Percentiles rank a stretch among this genome's conserved stretches.
Conservation (phyloP, 2,888 invertebrate genomes). For the Cylloceria caligata region DNA sequence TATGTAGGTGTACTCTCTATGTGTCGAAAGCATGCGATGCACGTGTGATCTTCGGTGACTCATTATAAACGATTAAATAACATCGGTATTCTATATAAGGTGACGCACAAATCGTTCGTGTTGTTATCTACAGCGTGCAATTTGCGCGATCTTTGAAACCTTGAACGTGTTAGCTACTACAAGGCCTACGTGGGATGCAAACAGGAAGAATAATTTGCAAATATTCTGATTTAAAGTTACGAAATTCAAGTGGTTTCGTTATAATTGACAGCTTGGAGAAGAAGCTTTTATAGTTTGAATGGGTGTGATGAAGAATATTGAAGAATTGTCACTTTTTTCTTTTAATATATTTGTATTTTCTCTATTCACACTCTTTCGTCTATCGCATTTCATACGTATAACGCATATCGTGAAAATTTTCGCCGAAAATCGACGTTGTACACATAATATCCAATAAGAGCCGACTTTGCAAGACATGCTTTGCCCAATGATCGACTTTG, state of each 20-base stretch:
- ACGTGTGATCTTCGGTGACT: constrained; percentile 54
- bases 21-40: background rate
- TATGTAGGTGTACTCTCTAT: background rate
- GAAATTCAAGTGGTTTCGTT: background rate
- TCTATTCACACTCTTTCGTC: too few relatives aligned
- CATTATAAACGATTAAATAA: constrained; percentile 52
- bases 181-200: constrained; percentile 19
- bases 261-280: background rate
- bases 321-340: too few relatives aligned
- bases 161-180: constrained; percentile 23
- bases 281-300: background rate
- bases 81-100: constrained; percentile 59
- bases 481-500: too few relatives aligned
- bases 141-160: constrained; percentile 50
- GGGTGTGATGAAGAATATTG: background rate
- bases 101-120: constrained; percentile 30
- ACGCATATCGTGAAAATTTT: too few relatives aligned
- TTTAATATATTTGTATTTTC: too few relatives aligned
- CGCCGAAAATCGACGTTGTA: too few relatives aligned
- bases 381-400: too few relatives aligned
- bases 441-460: too few relatives aligned
- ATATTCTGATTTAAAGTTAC: background rate
- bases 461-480: too few relatives aligned
- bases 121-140: constrained; percentile 46
- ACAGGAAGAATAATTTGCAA: constrained; percentile 19